Base-by-base conservation (phyloP, 2,888 invertebrate genomes). In the Papilio gigon region DNA sequence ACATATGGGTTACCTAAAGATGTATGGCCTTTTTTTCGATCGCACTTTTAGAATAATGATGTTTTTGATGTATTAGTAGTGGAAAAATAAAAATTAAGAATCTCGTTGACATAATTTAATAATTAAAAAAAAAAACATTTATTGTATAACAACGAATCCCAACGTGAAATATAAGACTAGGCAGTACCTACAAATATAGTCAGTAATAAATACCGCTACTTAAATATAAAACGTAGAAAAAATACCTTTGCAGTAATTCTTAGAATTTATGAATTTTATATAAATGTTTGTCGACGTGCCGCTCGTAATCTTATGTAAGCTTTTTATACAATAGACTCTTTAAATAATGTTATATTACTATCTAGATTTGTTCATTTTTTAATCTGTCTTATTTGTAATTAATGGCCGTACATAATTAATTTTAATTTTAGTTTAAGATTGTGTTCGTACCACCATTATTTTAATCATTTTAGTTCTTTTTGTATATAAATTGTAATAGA, bases 361-460 rank as follows among this genome's bases (percentile, higher is more conserved):
- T 40, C 62, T 63, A 66, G 60, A 44, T 68, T 68, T 62, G 63
- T 70, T 63, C 56, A 59, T 71, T 65, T 68, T 67, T 60, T 68
- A 30, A 67, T 70, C 63, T 60, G 47, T 42, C 47, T 47, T 2
- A 33, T 20, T 67, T 61, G 63, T 67, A 68, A 69, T 74, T 71
- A 62, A 70, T 65, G 61, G 64, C 72, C 74, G 72, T 75, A 73
- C 73, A 75, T 76, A 71, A 68, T 74, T 76, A 73, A 73, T 74
- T 71, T 65, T 74, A 72, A 70, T 70, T 53, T 64, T 72, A 73
- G 69, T 56, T 70, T 59, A 70, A 44, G 74, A 70, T 78, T 83
- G 82, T 84, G 83, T 87, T 86, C 81, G 80, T 79, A 85, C 86
- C 85, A 87, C 84, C 85, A 85, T 65, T 53, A 59, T 81, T 81